Conservation (phyloP, 2,888 invertebrate species). For the Aquatica leii region DNA sequence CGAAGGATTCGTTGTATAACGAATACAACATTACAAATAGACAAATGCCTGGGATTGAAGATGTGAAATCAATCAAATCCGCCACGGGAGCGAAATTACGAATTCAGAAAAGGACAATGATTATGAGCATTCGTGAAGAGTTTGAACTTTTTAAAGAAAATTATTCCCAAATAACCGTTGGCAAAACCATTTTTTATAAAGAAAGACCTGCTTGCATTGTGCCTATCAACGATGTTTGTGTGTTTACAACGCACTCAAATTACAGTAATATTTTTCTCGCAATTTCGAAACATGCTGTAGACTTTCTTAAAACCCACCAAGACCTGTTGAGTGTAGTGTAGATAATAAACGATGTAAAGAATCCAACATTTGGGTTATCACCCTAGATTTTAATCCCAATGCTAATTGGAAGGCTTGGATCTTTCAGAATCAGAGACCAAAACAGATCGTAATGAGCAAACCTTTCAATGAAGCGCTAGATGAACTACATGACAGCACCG, state of each 20-base stretch:
- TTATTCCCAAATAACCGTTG: too few species aligned
- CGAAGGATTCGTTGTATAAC: too few species aligned
- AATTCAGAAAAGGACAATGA: constrained; percentile 26
- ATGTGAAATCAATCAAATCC: constrained; percentile 21
- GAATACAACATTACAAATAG: too few species aligned
- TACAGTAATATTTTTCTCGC: not conserved
- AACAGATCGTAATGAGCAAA: constrained; percentile 23
- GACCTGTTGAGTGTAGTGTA: too few species aligned
- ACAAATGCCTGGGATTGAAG: constrained; percentile 8
- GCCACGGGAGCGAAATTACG: constrained; percentile 19
- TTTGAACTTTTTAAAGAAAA: constrained; percentile 24
- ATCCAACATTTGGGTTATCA: not conserved
- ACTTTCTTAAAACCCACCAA: too few species aligned
- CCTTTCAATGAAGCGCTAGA: constrained; percentile 21
- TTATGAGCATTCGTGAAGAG: constrained; percentile 24
- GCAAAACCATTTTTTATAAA: too few species aligned
- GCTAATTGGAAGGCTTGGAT: not conserved
- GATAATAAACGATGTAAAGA: not conserved
- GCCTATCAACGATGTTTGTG: too few species aligned
- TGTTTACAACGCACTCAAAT: too few species aligned
- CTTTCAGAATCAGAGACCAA: constrained; percentile 17
- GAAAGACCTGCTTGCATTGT: too few species aligned
- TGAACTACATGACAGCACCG: too few species aligned
- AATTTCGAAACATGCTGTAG: not conserved
- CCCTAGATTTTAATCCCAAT: too few species aligned